Conservation (phyloP, 2,797 vertebrate genomes). For the Enteromius radiatus region DNA sequence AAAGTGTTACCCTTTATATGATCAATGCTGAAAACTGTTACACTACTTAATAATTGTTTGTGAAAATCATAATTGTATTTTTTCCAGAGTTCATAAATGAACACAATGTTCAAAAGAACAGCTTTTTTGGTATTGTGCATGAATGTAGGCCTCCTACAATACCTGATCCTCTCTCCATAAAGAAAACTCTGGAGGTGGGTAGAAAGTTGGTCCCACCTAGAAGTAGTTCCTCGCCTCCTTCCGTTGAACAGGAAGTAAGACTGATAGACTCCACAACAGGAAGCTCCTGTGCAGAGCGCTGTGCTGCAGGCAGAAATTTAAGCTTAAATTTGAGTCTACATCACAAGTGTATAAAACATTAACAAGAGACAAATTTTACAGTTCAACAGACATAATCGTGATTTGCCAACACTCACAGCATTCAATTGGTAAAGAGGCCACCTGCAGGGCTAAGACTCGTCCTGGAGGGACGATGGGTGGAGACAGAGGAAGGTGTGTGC, state of each 20-base stretch:
- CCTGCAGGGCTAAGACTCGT: slow-evolving; percentile 87
- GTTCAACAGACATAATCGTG: background rate
- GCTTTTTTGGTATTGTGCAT: background rate
- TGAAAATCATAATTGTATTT: background rate
- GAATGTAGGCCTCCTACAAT: background rate
- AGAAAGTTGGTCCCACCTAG: slow-evolving; percentile 88
- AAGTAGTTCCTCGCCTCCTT: slow-evolving; percentile 88
- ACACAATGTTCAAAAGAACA: background rate
- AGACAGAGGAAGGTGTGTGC: slow-evolving; percentile 86
- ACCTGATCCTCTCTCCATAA: slow-evolving; percentile 90
- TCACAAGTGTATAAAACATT: background rate
- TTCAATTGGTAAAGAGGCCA: slow-evolving; percentile 89
- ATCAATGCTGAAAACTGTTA: background rate
- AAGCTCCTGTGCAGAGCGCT: slow-evolving; percentile 93
- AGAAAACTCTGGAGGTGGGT: slow-evolving; percentile 88
- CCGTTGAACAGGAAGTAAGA: slow-evolving; percentile 84
- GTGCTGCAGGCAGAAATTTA: slow-evolving; percentile 75
- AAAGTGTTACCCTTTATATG: background rate
- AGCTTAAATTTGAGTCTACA: background rate
- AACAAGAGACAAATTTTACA: background rate
- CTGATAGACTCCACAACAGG: slow-evolving; percentile 89
- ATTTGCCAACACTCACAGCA: slow-evolving; percentile 86
- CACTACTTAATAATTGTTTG: background rate
- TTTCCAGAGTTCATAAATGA: no score
- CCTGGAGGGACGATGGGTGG: slow-evolving; percentile 74